Conservation (phyloP, 2,888 invertebrate species). For the Rotaria magnacalcarata region DNA sequence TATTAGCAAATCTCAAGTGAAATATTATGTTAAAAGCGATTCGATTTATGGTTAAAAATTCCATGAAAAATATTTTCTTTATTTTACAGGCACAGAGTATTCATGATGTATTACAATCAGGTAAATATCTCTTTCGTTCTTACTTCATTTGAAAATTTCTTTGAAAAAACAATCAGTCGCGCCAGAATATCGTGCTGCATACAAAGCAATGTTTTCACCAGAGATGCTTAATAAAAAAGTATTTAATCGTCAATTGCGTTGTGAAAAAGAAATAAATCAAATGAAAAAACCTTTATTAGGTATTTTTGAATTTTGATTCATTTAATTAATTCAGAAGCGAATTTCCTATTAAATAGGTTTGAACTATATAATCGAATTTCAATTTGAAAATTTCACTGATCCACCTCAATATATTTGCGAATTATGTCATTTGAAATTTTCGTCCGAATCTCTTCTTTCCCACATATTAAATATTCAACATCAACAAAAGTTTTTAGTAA, state of each 20-base stretch:
- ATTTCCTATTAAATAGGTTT: neutral
- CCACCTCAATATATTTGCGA: neutral
- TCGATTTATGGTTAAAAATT: no score
- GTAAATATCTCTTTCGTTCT: neutral
- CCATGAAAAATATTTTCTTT: neutral
- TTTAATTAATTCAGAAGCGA: neutral
- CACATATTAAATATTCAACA: slow-evolving; percentile 21
- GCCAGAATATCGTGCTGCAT: neutral
- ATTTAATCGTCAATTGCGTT: slow-evolving; percentile 14
- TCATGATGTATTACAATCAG: slow-evolving; percentile 26
- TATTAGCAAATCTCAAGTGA: no score
- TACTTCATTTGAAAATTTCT: neutral
- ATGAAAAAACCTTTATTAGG: slow-evolving; percentile 9
- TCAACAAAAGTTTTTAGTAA: slow-evolving; percentile 25
- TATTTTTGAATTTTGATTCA: neutral
- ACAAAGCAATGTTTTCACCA: slow-evolving; percentile 14
- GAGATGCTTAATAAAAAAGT: slow-evolving; percentile 27
- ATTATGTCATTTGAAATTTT: slow-evolving; percentile 26
- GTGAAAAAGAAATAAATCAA: slow-evolving; percentile 4
- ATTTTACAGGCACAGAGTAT: slow-evolving; percentile 3
- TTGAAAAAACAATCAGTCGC: neutral
- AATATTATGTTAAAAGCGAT: no score
- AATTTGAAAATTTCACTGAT: slow-evolving; percentile 12
- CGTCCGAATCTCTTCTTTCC: neutral
- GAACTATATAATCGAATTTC: slow-evolving; percentile 27